Conservation (phyloP, 2,113 vertebrate species). For the human (Homo sapiens) region DNA sequence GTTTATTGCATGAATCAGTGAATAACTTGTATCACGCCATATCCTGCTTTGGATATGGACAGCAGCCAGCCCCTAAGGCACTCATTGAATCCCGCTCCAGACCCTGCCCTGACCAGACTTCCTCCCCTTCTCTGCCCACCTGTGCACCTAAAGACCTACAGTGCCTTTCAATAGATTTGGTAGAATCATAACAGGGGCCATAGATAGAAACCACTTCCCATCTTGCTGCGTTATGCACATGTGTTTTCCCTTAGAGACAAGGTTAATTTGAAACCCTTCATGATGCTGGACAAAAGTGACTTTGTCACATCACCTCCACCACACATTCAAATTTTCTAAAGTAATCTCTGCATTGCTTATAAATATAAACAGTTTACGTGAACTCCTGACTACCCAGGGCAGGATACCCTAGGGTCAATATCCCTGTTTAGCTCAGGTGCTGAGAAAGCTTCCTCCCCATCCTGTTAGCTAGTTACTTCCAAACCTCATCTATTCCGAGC, state of each 20-base stretch:
- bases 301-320: constrained; percentile 27
- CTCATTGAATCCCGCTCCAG: background rate
- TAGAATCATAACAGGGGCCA: background rate
- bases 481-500: background rate
- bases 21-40: background rate
- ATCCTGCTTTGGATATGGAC: background rate
- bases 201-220: background rate
- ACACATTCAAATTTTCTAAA: too few relatives aligned
- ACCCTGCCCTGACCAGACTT: background rate
- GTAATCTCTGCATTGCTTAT: too few relatives aligned
- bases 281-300: constrained; percentile 78
- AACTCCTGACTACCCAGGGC: background rate
- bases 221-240: background rate
- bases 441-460: background rate
- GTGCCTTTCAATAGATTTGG: background rate
- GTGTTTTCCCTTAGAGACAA: constrained; percentile 51
- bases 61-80: background rate
- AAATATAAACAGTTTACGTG: background rate
- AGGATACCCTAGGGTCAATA: background rate
- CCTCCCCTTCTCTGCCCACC: background rate
- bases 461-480: background rate
- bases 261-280: constrained; percentile 68
- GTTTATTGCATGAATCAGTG: background rate
- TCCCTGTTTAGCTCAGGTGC: background rate
- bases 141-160: background rate